A percentile compares a stretch with the other conserved stretches of the same genome.
These are phyloP conservation scores for Pardalotus punctatus DNA, from an alignment of 2,113 vertebrate genomes.

Conservation along the genomic window DNA sequence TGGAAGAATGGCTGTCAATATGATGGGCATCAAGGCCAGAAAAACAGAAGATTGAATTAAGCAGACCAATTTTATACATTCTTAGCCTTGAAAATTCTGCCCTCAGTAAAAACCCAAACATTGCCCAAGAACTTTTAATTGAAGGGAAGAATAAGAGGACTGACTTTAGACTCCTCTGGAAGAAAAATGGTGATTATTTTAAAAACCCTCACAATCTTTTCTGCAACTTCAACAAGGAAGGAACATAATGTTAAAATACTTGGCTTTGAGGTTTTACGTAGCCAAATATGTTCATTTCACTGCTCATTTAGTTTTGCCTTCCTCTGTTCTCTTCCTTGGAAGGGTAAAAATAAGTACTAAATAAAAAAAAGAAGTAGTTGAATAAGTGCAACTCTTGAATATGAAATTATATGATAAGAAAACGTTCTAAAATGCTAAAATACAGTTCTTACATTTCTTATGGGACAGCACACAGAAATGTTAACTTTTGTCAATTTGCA, in stretches of 20 bases:
- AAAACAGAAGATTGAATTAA: background rate
- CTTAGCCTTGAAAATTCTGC: background rate
- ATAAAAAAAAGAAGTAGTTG: background rate
- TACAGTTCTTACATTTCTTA: background rate
- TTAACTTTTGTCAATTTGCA: background rate
- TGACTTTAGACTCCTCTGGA: background rate
- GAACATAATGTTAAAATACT: background rate
- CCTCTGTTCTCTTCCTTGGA: background rate
- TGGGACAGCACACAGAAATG: background rate
- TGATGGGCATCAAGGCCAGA: background rate
- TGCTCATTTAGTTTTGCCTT: background rate
- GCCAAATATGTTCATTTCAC: background rate
- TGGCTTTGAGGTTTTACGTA: background rate
- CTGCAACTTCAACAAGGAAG: background rate
- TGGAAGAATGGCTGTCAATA: background rate
- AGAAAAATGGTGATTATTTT: background rate
- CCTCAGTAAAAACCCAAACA: background rate
- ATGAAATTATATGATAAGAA: background rate
- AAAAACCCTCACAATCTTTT: background rate
- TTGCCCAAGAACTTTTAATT: background rate
- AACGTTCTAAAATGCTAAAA: background rate
- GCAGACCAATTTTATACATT: background rate
- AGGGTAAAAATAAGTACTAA: background rate
- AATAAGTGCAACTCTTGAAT: background rate
- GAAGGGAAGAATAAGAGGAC: background rate